Conservation (phyloP, 1,140 invertebrate genomes). For the Batillaria attramentaria region DNA sequence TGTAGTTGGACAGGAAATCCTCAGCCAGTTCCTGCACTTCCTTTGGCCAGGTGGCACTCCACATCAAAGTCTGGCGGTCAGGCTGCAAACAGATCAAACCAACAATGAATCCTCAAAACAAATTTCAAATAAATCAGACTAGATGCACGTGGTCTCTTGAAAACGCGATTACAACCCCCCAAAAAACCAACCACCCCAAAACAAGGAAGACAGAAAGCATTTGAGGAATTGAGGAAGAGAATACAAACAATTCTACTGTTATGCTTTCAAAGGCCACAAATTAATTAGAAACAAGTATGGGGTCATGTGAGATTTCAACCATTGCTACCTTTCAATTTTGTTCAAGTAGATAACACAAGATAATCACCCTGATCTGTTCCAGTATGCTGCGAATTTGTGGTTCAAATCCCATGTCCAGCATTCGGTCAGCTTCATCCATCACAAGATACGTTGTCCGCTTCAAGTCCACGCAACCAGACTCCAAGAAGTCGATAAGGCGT, state of each 20-base stretch:
- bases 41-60: constrained; percentile 98
- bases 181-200: not conserved
- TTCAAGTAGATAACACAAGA: not conserved
- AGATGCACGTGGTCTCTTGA: not conserved
- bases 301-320: not conserved
- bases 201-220: not conserved
- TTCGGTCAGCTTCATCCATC: constrained; percentile 97
- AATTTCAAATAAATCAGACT: not conserved
- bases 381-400: constrained; percentile 99
- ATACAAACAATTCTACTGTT: not conserved
- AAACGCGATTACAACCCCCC: not conserved
- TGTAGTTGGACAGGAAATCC: constrained; percentile 93
- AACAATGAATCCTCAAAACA: not conserved
- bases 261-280: not conserved
- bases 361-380: constrained; percentile 87
- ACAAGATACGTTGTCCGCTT: constrained; percentile 94
- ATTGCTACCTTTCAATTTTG: not conserved
- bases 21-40: constrained; percentile 94
- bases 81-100: constrained; percentile 74
- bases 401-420: constrained; percentile 99
- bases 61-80: constrained; percentile 96
- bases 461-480: constrained; percentile 89
- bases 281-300: not conserved
- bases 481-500: constrained; percentile 95
- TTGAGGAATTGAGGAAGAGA: not conserved